These are phyloP conservation scores for Barypeithes pellucidus DNA, from an alignment of 2,888 invertebrate genomes.

Conservation along the genomic window DNA sequence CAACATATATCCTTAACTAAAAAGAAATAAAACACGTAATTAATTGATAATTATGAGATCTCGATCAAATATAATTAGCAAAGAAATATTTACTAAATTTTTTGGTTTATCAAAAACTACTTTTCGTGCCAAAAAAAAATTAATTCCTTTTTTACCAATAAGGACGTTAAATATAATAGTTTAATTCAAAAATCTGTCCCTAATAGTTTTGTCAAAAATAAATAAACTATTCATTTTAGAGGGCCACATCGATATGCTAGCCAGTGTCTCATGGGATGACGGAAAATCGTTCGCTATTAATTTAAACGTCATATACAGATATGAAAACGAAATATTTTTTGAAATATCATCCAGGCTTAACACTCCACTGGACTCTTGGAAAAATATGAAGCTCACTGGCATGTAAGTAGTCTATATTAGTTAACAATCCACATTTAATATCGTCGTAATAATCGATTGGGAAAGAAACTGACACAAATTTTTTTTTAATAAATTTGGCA, in stretches of 20 bases:
- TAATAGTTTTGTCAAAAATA: neutral
- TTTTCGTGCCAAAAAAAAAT: too few relatives aligned
- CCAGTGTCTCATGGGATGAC: conserved; percentile 81
- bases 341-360: conserved; percentile 71
- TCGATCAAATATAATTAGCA: too few relatives aligned
- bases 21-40: too few relatives aligned
- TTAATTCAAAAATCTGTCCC: neutral
- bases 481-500: too few relatives aligned
- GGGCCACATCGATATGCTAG: conserved; percentile 71
- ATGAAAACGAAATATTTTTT: conserved; percentile 71
- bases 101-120: too few relatives aligned
- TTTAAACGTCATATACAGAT: conserved; percentile 76
- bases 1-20: too few relatives aligned
- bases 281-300: conserved; percentile 76
- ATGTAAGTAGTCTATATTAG: conserved; percentile 67
- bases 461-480: too few relatives aligned
- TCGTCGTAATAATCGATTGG: too few relatives aligned
- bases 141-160: too few relatives aligned
- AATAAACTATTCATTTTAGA: conserved; percentile 60
- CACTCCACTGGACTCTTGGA: conserved; percentile 76
- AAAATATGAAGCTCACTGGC: conserved; percentile 72
- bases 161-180: neutral
- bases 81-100: too few relatives aligned
- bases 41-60: too few relatives aligned
- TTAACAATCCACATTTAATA: conserved; percentile 25